A percentile compares a stretch with the other conserved stretches of the same genome.
These are phyloP conservation scores for Eptesicus fuscus DNA, from an alignment of 2,113 vertebrate genomes.

Conservation along the genomic window DNA sequence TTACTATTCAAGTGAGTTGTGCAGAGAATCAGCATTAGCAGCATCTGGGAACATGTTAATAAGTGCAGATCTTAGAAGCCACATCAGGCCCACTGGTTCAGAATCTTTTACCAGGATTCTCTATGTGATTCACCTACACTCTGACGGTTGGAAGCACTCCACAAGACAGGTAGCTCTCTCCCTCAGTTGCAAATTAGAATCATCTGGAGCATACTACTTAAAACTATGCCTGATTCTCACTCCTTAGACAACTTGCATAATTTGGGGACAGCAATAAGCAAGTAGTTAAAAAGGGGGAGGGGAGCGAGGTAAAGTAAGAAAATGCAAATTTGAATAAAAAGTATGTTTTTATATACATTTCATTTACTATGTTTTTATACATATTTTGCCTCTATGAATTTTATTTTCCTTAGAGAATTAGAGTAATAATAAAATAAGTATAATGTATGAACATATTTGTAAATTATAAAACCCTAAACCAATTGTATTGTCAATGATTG, in stretches of 20 bases:
- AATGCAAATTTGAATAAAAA: not conserved
- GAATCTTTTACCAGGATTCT: not conserved
- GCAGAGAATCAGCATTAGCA: not conserved
- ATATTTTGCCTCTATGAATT: not conserved
- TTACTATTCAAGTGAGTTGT: not conserved
- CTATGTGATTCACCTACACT: not conserved
- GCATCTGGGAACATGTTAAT: not conserved
- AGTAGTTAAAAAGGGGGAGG: not conserved
- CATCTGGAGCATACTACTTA: not conserved
- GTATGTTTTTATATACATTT: not conserved
- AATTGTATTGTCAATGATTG: not conserved
- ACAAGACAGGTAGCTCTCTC: not conserved
- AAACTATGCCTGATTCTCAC: not conserved
- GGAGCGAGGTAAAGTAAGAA: not conserved
- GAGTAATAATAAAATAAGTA: not conserved
- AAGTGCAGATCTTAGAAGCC: not conserved
- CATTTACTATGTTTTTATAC: not conserved
- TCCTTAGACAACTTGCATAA: not conserved
- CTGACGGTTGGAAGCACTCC: not conserved
- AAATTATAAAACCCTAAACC: not conserved
- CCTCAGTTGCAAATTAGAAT: not conserved
- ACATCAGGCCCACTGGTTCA: not conserved
- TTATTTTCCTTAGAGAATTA: constrained; percentile 17
- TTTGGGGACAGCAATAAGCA: not conserved
- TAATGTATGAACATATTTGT: not conserved